These are phyloP conservation scores for Salpingus planirostris DNA, from an alignment of 2,888 invertebrate species.

Conservation along the genomic window DNA sequence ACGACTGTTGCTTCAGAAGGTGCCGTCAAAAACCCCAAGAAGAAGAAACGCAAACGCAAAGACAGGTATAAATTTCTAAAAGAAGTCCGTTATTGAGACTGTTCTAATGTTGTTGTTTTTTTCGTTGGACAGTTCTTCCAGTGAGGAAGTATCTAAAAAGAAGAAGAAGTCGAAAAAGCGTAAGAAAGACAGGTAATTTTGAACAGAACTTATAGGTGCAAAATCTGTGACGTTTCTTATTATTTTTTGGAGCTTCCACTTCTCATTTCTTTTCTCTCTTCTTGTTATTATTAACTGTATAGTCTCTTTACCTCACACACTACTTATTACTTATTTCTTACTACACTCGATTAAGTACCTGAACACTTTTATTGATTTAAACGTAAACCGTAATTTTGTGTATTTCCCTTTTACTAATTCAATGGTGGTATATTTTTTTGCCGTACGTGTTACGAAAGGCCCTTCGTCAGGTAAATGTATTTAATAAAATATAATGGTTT, in stretches of 20 bases:
- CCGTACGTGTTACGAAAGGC: constrained; percentile 38
- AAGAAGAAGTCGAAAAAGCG: constrained; percentile 73
- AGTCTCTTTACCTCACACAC: constrained; percentile 12
- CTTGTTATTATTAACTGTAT: constrained; percentile 6
- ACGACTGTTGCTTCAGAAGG: too few relatives aligned
- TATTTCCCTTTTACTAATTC: constrained; percentile 32
- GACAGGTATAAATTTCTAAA: constrained; percentile 60
- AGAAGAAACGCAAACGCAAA: constrained; percentile 66
- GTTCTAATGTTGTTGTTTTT: too few relatives aligned
- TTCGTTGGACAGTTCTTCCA: constrained; percentile 61
- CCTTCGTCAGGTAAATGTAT: constrained; percentile 37
- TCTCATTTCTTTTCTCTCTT: constrained; percentile 1
- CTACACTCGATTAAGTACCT: too few relatives aligned
- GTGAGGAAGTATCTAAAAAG: constrained; percentile 66
- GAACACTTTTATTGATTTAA: too few relatives aligned
- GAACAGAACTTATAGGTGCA: constrained; percentile 2
- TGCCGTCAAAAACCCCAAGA: constrained; percentile 47
- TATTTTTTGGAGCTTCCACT: constrained; percentile 1
- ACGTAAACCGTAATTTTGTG: constrained; percentile 6
- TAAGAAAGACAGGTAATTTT: constrained; percentile 63
- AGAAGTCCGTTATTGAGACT: too few relatives aligned
- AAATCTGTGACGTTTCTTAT: background rate
- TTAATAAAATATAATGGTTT: too few relatives aligned
- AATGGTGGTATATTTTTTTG: constrained; percentile 42
- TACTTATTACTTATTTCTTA: constrained; percentile 4